Conservation (phyloP, 2,113 vertebrate species). For the Dipodomys merriami region DNA sequence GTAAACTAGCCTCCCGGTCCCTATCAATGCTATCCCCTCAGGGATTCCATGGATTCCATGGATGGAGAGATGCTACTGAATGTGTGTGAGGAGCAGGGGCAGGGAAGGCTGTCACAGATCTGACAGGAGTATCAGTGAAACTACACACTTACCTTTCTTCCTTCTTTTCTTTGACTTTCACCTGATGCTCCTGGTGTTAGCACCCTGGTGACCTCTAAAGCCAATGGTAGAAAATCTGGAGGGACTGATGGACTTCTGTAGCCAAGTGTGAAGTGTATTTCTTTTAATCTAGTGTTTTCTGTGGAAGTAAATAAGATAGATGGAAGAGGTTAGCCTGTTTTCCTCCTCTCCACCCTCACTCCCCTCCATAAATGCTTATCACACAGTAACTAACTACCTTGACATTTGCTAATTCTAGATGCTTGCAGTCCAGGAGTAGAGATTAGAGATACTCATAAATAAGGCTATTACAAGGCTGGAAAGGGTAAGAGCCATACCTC, state of each 20-base stretch:
- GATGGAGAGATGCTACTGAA: background rate
- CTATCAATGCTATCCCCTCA: background rate
- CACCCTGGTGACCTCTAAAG: background rate
- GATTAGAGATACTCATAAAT: slow-evolving; percentile 23
- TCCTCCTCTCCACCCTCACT: background rate
- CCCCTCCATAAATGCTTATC: background rate
- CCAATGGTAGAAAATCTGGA: background rate
- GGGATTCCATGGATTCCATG: background rate
- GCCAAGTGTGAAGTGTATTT: background rate
- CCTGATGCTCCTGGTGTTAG: background rate
- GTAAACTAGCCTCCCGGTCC: background rate
- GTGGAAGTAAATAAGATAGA: background rate
- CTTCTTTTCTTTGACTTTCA: background rate
- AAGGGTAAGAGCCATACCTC: background rate
- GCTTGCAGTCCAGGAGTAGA: background rate
- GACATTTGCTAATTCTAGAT: background rate
- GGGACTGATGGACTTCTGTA: background rate
- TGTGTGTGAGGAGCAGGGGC: fast-evolving
- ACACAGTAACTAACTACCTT: background rate
- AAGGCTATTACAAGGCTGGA: background rate
- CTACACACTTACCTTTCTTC: background rate
- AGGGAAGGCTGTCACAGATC: background rate
- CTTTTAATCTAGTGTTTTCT: background rate
- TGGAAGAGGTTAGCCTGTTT: background rate
- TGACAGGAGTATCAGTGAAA: background rate